Conservation (phyloP, 2,888 invertebrate genomes). For the Carcina quercana region DNA sequence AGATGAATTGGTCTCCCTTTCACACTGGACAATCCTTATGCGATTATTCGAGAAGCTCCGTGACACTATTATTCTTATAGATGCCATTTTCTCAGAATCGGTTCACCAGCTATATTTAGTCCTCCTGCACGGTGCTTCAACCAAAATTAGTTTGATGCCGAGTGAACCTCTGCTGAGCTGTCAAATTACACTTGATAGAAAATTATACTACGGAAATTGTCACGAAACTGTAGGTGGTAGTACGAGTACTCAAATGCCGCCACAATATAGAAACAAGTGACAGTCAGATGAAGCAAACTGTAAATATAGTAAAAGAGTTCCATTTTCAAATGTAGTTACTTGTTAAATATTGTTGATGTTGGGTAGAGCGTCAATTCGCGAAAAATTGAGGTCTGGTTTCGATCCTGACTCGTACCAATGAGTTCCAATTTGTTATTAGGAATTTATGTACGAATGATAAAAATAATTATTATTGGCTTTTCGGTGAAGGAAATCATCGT, state of each 20-base stretch:
- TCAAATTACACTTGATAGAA: constrained; percentile 3
- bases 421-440: no score
- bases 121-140: constrained; percentile 5
- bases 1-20: no score
- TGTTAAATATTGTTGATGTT: constrained; percentile 1
- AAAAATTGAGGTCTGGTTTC: no score
- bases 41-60: no score
- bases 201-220: constrained; percentile 2
- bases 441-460: no score
- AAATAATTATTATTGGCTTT: no score
- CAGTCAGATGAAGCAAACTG: constrained; percentile 3
- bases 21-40: no score
- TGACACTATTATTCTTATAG: no score
- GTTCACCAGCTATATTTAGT: constrained; percentile 4
- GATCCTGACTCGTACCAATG: no score
- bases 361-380: no score
- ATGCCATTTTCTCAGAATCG: constrained; percentile 7
- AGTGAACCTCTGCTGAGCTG: constrained; percentile 5
- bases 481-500: no score
- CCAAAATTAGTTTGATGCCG: constrained; percentile 5
- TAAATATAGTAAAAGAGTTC: constrained; percentile 4
- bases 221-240: constrained; percentile 1
- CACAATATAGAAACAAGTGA: constrained; percentile 1
- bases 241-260: no score
- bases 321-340: constrained; percentile 1